Base-by-base conservation (phyloP, 2,797 vertebrate species). In the Merluccius polli region DNA sequence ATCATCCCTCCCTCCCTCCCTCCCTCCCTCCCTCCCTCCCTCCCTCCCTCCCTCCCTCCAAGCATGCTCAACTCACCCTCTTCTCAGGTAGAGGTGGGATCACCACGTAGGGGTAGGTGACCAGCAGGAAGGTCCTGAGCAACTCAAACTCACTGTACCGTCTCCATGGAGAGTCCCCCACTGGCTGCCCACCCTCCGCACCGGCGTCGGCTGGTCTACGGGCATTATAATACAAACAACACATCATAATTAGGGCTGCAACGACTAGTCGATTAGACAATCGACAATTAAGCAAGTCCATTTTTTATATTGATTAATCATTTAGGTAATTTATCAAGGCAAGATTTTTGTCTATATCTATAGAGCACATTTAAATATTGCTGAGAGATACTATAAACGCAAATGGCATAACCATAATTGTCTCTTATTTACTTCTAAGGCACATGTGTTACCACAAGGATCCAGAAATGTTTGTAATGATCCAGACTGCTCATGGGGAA, bases 61-160 rank as follows among this genome's bases (percentile, higher is more conserved):
- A 38, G 36, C 33, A 35, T 35, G 33, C 36, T 7, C 6, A 38
- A 80, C 93, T 95, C 90, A 98, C 98, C 93, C 98, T 93, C 92
- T 99, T 99, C 88, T 99, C 98, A 80, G 98, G 98, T 75, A 99
- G 90, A 32, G 98, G 98, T 11, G 98, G 97, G 71, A 98, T 93
- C 44, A 99, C 95, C 80, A 97, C 87, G 79, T 95, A 96, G 0
- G 98, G 93, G 81, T 95, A 98, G 63, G 93, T 94, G 83, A 96
- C 95, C 71, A 96, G 90, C 78, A 99, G 94, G 77, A 96, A 97
- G 77, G 94, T 98, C 88, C 96, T 94, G 83, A 99, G 81, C 82
- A 99, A 87, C 88, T 99, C 98, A 88, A 99, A 99, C 87, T 99
- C 98, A 88, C 98, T 99, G 87, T 99, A 99, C 74, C 97, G 95